Conservation (phyloP, 2,888 invertebrate species). For the Cephus spinipes region DNA sequence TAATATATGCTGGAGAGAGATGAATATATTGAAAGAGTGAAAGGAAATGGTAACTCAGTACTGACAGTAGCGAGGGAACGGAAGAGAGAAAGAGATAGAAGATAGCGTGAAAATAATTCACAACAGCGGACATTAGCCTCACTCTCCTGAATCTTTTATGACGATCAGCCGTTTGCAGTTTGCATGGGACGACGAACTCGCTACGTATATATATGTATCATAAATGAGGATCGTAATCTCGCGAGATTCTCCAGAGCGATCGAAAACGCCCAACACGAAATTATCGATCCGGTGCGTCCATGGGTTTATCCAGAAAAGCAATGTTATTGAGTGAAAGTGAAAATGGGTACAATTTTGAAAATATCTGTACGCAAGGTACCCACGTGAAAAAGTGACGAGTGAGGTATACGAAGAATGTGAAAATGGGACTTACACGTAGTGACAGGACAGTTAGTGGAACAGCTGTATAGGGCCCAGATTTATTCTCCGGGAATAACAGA, state of each 20-base stretch:
- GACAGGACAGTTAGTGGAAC: not conserved
- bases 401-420: not conserved
- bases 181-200: not conserved
- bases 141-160: constrained; percentile 43
- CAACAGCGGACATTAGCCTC: constrained; percentile 37
- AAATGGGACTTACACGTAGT: not conserved
- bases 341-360: not conserved
- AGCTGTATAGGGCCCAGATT: not conserved
- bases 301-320: not conserved
- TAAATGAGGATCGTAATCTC: not conserved
- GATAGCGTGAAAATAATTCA: constrained; percentile 13
- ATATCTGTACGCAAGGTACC: not conserved
- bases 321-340: not conserved
- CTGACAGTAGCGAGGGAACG: constrained; percentile 42
- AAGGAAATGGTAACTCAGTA: constrained; percentile 7
- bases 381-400: not conserved
- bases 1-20: not conserved
- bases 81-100: constrained; percentile 35
- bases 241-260: not conserved
- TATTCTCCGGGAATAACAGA: not conserved
- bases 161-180: constrained; percentile 14
- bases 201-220: not conserved
- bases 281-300: not conserved
- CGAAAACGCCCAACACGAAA: not conserved
- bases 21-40: constrained; percentile 4